A percentile compares a stretch with the other conserved stretches of the same genome.
Evolutionary conservation across 2,113 vertebrate genomes (phyloP).

Genomic region (Neoarius graeffei): DNA sequence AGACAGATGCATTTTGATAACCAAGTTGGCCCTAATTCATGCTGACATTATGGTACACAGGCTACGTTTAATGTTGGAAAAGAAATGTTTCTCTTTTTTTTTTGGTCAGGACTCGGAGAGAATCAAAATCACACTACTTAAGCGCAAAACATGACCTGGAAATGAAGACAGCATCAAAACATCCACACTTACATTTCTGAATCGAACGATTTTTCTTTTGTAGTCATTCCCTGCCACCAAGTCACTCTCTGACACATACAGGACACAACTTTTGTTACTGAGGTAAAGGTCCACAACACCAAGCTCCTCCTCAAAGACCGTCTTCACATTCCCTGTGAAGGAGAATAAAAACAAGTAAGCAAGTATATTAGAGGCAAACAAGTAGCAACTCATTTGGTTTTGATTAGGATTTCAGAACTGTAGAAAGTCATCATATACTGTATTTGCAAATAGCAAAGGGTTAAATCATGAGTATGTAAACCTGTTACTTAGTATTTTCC

Average conservation of each 20-base stretch:
- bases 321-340: constrained; percentile 75
- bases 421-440: no score
- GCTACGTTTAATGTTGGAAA: neutral
- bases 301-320: constrained; percentile 81
- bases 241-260: constrained; percentile 89
- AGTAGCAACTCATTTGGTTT: neutral
- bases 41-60: neutral
- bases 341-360: neutral
- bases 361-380: neutral
- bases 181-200: constrained; percentile 82
- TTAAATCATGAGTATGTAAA: no score
- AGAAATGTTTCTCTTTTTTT: neutral
- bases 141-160: neutral
- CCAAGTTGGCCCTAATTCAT: neutral
- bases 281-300: constrained; percentile 86
- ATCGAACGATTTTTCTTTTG: constrained; percentile 84
- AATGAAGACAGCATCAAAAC: neutral
- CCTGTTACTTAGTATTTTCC: no score
- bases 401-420: neutral
- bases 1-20: neutral
- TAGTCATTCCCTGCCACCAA: constrained; percentile 81
- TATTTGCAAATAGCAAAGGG: no score
- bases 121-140: neutral
- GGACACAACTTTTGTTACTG: constrained; percentile 78
- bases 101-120: neutral